Conservation (phyloP, 2,888 invertebrate species). For the Nephrotoma guestfalica region DNA sequence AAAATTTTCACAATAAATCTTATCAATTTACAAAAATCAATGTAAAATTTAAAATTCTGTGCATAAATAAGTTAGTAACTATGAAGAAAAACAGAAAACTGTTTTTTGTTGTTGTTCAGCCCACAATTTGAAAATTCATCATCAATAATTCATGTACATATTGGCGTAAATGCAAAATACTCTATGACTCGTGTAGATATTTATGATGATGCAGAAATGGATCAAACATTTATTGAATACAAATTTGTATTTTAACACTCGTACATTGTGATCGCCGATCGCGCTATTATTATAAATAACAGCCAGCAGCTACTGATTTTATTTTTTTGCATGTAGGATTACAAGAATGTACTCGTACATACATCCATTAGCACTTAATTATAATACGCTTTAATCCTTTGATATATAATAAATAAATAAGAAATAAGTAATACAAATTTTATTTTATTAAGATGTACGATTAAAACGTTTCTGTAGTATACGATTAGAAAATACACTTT, state of each 20-base stretch:
- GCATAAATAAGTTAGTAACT: too few species aligned
- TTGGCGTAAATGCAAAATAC: neutral
- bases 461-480: neutral
- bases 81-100: too few species aligned
- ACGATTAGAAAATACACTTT: neutral
- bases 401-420: neutral
- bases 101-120: neutral
- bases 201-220: neutral
- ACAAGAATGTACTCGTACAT: neutral
- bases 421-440: neutral
- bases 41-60: too few species aligned
- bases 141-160: neutral
- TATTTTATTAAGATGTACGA: neutral
- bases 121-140: neutral
- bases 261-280: neutral
- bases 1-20: too few species aligned
- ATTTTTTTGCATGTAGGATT: neutral
- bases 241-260: neutral
- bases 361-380: neutral
- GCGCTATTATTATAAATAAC: neutral
- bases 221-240: neutral
- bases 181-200: neutral
- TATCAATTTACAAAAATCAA: too few species aligned
- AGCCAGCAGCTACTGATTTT: neutral
- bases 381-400: neutral